These are phyloP conservation scores for Archaeoteleia sp. DNA, from an alignment of 2,888 invertebrate species.

Conservation along the genomic window DNA sequence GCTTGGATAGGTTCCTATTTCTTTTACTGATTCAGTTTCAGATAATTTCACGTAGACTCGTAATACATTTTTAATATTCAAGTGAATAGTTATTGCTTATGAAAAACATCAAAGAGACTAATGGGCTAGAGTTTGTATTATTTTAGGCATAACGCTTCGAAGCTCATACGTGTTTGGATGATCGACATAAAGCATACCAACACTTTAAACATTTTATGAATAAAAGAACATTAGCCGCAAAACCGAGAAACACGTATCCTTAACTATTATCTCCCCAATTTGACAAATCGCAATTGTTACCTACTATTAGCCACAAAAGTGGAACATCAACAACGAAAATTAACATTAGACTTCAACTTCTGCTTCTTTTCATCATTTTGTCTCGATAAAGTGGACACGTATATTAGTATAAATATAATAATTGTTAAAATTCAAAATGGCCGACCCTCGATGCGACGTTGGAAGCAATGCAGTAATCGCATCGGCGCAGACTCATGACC, in stretches of 20 bases:
- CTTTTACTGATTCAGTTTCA: too few species aligned
- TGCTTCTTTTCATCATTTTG: neutral
- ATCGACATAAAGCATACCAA: constrained; percentile 49
- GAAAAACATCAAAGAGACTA: constrained; percentile 14
- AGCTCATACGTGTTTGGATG: constrained; percentile 39
- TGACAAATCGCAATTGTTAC: constrained; percentile 26
- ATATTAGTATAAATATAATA: constrained; percentile 40
- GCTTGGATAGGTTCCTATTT: too few species aligned
- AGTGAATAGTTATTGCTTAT: constrained; percentile 9
- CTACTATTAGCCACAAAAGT: constrained; percentile 48
- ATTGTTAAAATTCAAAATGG: constrained; percentile 40
- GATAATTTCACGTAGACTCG: too few species aligned
- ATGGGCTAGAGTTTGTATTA: constrained; percentile 46
- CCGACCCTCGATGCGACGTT: constrained; percentile 40
- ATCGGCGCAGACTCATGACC: constrained; percentile 44
- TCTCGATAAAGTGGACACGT: constrained; percentile 43
- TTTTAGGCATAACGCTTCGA: constrained; percentile 37
- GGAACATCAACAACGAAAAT: constrained; percentile 51
- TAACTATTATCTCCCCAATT: constrained; percentile 27
- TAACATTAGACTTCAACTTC: constrained; percentile 33
- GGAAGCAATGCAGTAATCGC: constrained; percentile 47
- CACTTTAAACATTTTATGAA: constrained; percentile 46
- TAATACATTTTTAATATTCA: too few species aligned
- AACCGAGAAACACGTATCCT: constrained; percentile 41
- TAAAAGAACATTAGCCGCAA: constrained; percentile 45